Percentiles rank a stretch among this genome's conserved stretches.
phyloP scores from a whole-genome alignment of 1,140 invertebrate species.

The Drosophila saltans region DNA sequence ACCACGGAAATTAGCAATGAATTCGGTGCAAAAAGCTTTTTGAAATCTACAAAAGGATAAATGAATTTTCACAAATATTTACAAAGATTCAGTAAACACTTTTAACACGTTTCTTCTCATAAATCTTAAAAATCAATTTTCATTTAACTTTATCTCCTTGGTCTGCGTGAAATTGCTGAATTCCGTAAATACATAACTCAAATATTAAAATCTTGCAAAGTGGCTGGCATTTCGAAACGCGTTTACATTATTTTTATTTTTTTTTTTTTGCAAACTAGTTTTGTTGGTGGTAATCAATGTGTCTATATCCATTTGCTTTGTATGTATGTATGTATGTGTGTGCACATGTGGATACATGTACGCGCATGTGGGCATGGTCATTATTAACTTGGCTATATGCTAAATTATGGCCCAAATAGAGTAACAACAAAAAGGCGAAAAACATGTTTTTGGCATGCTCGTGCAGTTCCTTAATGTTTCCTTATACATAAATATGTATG shows the following conservation, averaged over 20 bases:
- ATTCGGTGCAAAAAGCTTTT: too few species aligned
- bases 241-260: conserved; percentile 31
- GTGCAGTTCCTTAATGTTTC: too few species aligned
- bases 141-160: neutral
- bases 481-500: too few species aligned
- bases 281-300: neutral
- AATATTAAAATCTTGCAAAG: conserved; percentile 22
- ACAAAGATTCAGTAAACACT: too few species aligned
- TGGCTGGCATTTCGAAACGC: conserved; percentile 60
- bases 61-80: too few species aligned
- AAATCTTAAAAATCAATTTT: neutral
- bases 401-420: conserved; percentile 1
- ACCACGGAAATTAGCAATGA: too few species aligned
- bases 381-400: conserved; percentile 27
- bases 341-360: conserved; percentile 3
- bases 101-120: too few species aligned
- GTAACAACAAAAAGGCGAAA: neutral
- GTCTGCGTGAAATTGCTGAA: too few species aligned
- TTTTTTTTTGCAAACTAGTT: conserved; percentile 14
- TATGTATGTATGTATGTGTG: neutral
- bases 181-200: neutral
- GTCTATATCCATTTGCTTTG: neutral
- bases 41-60: too few species aligned
- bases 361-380: conserved; percentile 36
- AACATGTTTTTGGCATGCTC: neutral